Conservation (phyloP, 2,888 invertebrate species). For the Aphelenchoides bicaudatus region DNA sequence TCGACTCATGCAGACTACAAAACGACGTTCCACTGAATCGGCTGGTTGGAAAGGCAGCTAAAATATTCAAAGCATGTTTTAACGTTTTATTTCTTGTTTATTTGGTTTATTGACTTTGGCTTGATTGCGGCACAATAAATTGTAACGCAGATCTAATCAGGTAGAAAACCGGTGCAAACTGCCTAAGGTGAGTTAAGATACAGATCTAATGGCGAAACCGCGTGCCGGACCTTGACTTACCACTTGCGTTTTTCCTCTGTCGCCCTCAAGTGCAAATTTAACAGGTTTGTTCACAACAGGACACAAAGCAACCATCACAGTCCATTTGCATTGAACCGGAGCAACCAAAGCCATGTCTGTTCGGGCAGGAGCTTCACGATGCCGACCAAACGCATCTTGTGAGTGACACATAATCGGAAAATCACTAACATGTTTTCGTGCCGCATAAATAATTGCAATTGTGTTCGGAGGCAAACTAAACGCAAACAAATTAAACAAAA, state of each 20-base stretch:
- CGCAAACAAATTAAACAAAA: neutral
- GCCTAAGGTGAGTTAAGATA: too few relatives aligned
- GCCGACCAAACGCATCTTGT: conserved; percentile 18
- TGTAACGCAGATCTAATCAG: too few relatives aligned
- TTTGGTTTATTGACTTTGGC: too few relatives aligned
- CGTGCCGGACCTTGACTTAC: too few relatives aligned
- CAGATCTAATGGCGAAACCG: too few relatives aligned
- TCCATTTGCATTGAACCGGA: conserved; percentile 24
- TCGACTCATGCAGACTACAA: conserved; percentile 40
- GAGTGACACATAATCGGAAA: conserved; percentile 22
- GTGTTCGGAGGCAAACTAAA: conserved; percentile 21
- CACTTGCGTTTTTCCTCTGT: conserved; percentile 21
- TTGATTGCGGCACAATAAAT: too few relatives aligned
- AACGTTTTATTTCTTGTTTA: neutral
- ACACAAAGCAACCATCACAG: conserved; percentile 23
- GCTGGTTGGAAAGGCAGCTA: conserved; percentile 28
- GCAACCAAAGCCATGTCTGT: conserved; percentile 24
- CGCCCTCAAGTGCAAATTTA: conserved; percentile 18
- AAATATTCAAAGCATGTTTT: neutral
- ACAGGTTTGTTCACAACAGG: conserved; percentile 16
- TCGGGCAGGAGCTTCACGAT: neutral
- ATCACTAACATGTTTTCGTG: conserved; percentile 18
- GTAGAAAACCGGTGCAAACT: too few relatives aligned
- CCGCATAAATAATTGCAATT: conserved; percentile 24
- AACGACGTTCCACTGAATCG: conserved; percentile 20